Evolutionary conservation across 1,140 invertebrate species (phyloP).

Genomic region (Physella acuta): DNA sequence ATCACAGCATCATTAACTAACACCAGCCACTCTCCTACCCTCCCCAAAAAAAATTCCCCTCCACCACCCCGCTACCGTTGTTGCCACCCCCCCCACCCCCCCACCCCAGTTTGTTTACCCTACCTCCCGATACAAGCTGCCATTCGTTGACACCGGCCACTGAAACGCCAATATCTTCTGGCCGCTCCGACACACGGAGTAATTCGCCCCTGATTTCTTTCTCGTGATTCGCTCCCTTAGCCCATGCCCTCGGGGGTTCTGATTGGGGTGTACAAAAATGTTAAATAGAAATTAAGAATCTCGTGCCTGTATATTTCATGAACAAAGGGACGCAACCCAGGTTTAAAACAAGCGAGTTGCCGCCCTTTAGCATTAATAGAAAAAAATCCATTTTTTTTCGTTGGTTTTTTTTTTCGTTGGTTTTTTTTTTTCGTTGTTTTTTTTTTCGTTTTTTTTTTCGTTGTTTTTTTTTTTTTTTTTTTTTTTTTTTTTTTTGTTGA

Average conservation of each 20-base stretch:
- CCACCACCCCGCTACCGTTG: not conserved
- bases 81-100: not conserved
- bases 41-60: not conserved
- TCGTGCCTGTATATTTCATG: no score
- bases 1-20: no score
- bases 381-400: no score
- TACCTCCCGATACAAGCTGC: constrained; percentile 2
- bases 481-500: no score
- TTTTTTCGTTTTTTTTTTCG: no score
- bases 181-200: not conserved
- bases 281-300: no score
- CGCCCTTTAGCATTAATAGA: no score
- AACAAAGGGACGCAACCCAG: no score
- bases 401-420: no score
- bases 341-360: no score
- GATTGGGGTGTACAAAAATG: not conserved
- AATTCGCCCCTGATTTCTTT: not conserved
- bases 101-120: constrained; percentile 4
- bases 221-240: not conserved
- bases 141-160: not conserved
- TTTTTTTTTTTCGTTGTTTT: no score
- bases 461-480: no score
- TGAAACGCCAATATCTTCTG: constrained; percentile 11
- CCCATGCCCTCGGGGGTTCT: not conserved
- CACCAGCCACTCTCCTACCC: not conserved